Percentiles rank a stretch among this genome's conserved stretches.
These are phyloP conservation scores for crab-eating macaque (Macaca fascicularis) DNA, from an alignment of 2,113 vertebrate genomes.

Conservation along the genomic window DNA sequence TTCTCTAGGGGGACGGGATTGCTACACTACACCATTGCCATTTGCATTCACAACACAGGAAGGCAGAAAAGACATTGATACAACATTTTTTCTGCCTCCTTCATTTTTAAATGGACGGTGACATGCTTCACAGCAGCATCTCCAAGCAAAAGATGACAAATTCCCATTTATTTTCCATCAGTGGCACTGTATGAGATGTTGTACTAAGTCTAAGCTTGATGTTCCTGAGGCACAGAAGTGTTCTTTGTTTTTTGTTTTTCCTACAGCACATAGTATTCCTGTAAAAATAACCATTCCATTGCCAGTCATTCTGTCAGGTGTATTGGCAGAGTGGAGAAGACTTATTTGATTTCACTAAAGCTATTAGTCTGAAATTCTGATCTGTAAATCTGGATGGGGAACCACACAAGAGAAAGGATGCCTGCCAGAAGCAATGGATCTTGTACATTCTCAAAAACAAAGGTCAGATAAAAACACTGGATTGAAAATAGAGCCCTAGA, in stretches of 20 bases:
- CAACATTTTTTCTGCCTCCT: constrained; percentile 5
- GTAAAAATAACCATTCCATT: neutral
- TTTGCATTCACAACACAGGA: neutral
- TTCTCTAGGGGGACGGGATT: neutral
- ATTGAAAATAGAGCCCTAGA: constrained; percentile 28
- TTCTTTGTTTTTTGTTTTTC: neutral
- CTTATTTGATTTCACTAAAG: constrained; percentile 56
- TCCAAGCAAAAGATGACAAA: constrained; percentile 63
- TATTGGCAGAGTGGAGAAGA: constrained; percentile 46
- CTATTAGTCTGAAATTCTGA: constrained; percentile 60
- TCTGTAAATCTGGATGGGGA: constrained; percentile 35
- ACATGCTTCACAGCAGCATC: constrained; percentile 28
- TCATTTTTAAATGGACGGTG: constrained; percentile 48
- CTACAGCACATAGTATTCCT: neutral
- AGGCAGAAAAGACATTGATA: neutral
- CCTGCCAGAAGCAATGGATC: neutral
- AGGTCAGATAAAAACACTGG: neutral
- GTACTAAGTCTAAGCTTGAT: neutral
- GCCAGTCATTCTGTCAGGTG: constrained; percentile 12
- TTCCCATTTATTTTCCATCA: constrained; percentile 48
- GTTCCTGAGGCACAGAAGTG: neutral
- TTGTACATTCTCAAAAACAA: constrained; percentile 34
- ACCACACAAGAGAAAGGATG: neutral
- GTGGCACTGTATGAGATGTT: neutral
- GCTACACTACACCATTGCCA: neutral